phyloP scores from a whole-genome alignment of 1,140 invertebrate genomes.

The Apis dorsata region DNA sequence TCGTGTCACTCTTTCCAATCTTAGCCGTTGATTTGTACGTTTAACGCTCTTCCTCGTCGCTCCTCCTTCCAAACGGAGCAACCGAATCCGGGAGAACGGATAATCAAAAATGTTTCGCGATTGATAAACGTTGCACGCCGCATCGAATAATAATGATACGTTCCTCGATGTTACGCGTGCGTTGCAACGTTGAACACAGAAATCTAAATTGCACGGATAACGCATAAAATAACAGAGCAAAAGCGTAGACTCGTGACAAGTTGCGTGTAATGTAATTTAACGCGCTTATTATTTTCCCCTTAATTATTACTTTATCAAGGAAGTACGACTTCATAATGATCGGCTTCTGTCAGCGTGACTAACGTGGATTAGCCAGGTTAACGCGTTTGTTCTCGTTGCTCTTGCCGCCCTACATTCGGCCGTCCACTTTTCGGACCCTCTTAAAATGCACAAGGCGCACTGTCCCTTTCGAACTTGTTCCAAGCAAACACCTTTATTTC shows the following conservation, averaged over 20 bases:
- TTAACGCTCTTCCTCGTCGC: constrained; percentile 44
- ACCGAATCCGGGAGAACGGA: not conserved
- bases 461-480: constrained; percentile 37
- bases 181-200: too few relatives aligned
- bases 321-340: not conserved
- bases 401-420: constrained; percentile 23
- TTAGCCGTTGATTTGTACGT: constrained; percentile 45
- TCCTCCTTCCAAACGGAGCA: not conserved
- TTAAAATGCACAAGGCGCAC: constrained; percentile 42
- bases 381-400: not conserved
- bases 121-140: not conserved
- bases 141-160: not conserved
- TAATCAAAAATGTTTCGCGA: not conserved
- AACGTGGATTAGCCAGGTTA: constrained; percentile 2
- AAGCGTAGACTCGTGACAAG: not conserved
- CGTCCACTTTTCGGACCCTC: constrained; percentile 6
- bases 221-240: not conserved
- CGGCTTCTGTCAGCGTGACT: constrained; percentile 21
- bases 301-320: constrained; percentile 12
- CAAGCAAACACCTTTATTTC: constrained; percentile 1
- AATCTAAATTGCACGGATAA: not conserved
- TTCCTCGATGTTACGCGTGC: not conserved
- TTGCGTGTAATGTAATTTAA: not conserved
- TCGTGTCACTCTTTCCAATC: constrained; percentile 62
- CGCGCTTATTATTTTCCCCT: not conserved